Conservation (phyloP, 2,888 invertebrate species). For the Uropetala carovei region DNA sequence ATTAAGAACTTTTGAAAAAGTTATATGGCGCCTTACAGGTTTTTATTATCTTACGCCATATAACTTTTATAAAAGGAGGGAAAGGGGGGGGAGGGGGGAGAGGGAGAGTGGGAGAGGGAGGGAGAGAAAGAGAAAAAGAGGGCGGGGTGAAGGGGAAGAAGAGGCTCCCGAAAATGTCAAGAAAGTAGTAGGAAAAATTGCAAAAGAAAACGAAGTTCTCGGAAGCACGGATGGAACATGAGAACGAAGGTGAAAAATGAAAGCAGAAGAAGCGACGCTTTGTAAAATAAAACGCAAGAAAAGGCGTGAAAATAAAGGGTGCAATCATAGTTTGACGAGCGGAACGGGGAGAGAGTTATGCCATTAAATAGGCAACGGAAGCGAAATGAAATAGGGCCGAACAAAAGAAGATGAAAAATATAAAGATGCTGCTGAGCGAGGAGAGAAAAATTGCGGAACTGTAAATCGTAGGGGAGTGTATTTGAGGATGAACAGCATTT, state of each 20-base stretch:
- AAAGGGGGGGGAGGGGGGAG: no score
- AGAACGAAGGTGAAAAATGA: neutral
- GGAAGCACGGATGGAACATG: neutral
- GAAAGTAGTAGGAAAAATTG: no score
- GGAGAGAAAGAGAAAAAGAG: neutral
- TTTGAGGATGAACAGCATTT: neutral
- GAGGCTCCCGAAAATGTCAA: no score
- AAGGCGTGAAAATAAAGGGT: neutral
- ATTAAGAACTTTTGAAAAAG: no score
- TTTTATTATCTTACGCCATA: no score
- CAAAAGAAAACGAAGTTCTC: no score
- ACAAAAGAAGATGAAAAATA: neutral
- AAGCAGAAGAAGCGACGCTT: neutral
- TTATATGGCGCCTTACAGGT: no score
- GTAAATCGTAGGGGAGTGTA: neutral
- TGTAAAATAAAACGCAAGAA: neutral
- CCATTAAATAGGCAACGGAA: neutral
- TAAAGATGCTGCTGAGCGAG: neutral
- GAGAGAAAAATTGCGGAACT: no score
- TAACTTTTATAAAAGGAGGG: no score
- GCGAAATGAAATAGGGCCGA: neutral
- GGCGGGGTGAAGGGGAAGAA: no score
- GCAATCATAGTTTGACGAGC: no score
- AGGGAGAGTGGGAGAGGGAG: neutral
- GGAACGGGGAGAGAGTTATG: no score